phyloP scores from a whole-genome alignment of 2,797 vertebrate species.

The Chelon labrosus region DNA sequence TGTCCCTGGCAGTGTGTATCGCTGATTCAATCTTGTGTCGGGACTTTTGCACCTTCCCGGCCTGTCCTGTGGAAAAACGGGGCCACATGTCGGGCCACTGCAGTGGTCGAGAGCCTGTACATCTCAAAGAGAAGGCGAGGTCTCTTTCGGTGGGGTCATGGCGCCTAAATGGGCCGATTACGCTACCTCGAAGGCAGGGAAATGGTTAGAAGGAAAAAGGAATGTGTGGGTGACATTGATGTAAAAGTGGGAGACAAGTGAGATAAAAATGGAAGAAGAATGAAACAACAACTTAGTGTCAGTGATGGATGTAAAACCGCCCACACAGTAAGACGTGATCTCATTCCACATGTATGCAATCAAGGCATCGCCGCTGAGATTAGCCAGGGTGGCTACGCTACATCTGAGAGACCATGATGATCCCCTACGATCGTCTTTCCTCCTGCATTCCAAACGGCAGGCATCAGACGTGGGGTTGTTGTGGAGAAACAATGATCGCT shows the following conservation, averaged over 20 bases:
- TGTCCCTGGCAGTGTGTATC: conserved; percentile 15
- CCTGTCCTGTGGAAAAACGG: conserved; percentile 15
- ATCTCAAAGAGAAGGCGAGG: conserved; percentile 21
- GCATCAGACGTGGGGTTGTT: conserved; percentile 57
- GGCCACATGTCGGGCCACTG: background rate
- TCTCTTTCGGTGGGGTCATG: conserved; percentile 63
- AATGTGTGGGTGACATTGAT: conserved; percentile 11
- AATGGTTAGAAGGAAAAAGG: background rate
- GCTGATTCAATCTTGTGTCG: conserved; percentile 39
- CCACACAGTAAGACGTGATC: conserved; percentile 60
- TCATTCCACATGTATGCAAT: conserved; percentile 57
- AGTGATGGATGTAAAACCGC: conserved; percentile 37
- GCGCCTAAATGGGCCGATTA: conserved; percentile 69
- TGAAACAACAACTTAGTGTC: background rate
- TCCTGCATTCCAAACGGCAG: conserved; percentile 54
- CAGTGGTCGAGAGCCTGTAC: background rate
- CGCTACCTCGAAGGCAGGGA: conserved; percentile 37
- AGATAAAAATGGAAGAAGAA: conserved; percentile 16
- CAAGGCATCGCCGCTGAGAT: conserved; percentile 54
- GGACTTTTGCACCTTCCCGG: conserved; percentile 4
- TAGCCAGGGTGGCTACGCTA: conserved; percentile 67
- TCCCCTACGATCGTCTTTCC: conserved; percentile 64
- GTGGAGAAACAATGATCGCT: conserved; percentile 51
- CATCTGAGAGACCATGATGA: conserved; percentile 51
- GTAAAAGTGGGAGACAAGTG: conserved; percentile 13